Evolutionary conservation across 2,797 vertebrate genomes (phyloP).

Genomic region (Microctenopoma steveboyesi): DNA sequence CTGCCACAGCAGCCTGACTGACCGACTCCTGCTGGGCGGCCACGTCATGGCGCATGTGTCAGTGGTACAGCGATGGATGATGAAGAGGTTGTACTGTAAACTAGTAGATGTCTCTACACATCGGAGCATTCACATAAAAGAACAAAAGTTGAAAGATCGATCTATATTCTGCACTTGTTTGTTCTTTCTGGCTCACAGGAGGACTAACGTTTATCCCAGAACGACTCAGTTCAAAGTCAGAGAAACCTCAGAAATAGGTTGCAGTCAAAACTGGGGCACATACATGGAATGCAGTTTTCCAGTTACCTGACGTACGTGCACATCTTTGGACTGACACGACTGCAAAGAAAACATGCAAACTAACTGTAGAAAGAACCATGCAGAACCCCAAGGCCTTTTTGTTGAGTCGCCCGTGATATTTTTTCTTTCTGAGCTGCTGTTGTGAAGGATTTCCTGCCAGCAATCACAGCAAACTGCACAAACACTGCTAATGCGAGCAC

Average conservation of each 20-base stretch:
- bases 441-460: slow-evolving; percentile 31
- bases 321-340: background rate
- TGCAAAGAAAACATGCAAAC: slow-evolving; percentile 4
- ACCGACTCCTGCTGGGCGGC: slow-evolving; percentile 36
- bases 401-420: slow-evolving; percentile 24
- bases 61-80: slow-evolving; percentile 5
- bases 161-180: slow-evolving; percentile 9
- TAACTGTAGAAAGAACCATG: background rate
- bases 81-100: background rate
- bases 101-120: background rate
- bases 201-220: slow-evolving; percentile 8
- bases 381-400: background rate
- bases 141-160: slow-evolving; percentile 14
- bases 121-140: slow-evolving; percentile 23
- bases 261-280: slow-evolving; percentile 9
- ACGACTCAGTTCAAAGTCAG: slow-evolving; percentile 23
- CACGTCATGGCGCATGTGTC: slow-evolving; percentile 13
- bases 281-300: too few relatives aligned
- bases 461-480: slow-evolving; percentile 20
- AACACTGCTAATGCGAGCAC: slow-evolving; percentile 26
- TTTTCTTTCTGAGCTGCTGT: slow-evolving; percentile 19
- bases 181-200: slow-evolving; percentile 3
- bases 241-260: background rate
- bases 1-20: slow-evolving; percentile 48
- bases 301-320: too few relatives aligned